These are phyloP conservation scores for Macrosteles quadrilineatus DNA, from an alignment of 1,140 invertebrate species.

Conservation along the genomic window DNA sequence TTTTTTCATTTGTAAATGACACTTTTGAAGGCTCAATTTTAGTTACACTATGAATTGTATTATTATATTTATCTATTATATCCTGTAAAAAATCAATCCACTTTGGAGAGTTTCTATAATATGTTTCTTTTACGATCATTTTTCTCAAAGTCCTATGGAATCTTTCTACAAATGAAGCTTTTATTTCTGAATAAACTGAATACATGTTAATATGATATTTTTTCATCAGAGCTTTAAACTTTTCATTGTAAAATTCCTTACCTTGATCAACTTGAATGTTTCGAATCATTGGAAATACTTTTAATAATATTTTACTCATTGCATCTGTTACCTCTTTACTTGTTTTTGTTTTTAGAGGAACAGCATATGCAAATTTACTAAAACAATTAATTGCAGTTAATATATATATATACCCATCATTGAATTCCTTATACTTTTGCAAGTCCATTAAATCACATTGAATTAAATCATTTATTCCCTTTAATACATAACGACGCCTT, in stretches of 20 bases:
- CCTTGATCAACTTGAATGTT: slow-evolving; percentile 45
- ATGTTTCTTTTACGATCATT: slow-evolving; percentile 48
- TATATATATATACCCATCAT: slow-evolving; percentile 44
- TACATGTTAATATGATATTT: slow-evolving; percentile 48
- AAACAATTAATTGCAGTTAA: slow-evolving; percentile 47
- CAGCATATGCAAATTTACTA: slow-evolving; percentile 45
- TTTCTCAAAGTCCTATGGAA: slow-evolving; percentile 50
- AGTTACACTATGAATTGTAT: slow-evolving; percentile 29
- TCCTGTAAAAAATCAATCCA: slow-evolving; percentile 38
- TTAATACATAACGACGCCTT: slow-evolving; percentile 9
- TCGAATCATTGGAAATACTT: not conserved
- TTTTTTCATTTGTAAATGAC: not conserved
- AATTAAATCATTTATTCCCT: slow-evolving; percentile 35
- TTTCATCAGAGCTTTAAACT: slow-evolving; percentile 44
- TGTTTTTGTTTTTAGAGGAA: slow-evolving; percentile 45
- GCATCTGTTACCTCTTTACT: slow-evolving; percentile 38
- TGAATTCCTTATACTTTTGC: slow-evolving; percentile 36
- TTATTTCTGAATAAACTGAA: slow-evolving; percentile 45
- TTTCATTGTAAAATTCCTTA: slow-evolving; percentile 44
- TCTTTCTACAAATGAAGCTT: slow-evolving; percentile 51
- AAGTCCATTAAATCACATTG: slow-evolving; percentile 34
- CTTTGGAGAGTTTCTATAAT: slow-evolving; percentile 38
- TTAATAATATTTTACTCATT: slow-evolving; percentile 23
- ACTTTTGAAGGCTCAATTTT: not conserved
- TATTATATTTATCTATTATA: slow-evolving; percentile 49